Base-by-base conservation (phyloP, 2,113 vertebrate genomes). In the Mormyrus iriodes region DNA sequence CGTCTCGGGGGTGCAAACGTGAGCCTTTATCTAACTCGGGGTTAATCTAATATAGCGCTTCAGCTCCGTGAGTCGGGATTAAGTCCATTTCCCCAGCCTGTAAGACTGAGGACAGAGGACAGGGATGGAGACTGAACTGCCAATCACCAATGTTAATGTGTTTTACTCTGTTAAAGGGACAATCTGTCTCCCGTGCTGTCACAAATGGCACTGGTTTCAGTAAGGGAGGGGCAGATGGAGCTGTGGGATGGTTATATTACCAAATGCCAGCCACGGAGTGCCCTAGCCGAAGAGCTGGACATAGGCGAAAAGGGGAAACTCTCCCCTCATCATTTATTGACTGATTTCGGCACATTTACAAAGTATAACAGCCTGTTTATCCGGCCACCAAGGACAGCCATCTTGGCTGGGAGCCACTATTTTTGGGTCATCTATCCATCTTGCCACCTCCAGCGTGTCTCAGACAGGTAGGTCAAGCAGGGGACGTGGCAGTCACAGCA, bases 291-390 rank as follows among this genome's bases (percentile, higher is more conserved):
- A 9, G 58, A 87, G 10, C 13, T 86, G 31, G 86, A 85, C 88
- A 19, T 35, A 82, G 90, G 86, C 65, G 88, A 76, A 90, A 91
- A 91, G 90, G 91, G 19, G 79, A 89, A 90, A 91, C 91, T 73
- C 65, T 61, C 90, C 90, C 88, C 90, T 92, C 91, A 93, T 92
- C 88, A 90, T 91, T 93, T 92, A 93, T 93, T 92, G 92, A 93
- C 93, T 88, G 93, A 92, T 91, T 92, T 93, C 90, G 88, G 90
- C 87, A 91, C 91, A 92, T 91, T 93, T 92, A 94, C 91, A 69
- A 90, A 93, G 84, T 90, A 90, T 92, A 93, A 93, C 92, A 91
- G 49, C 87, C 89, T 79, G 92, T 93, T 93, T 89, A 91, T 92
- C 89, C 88, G 73, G 89, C 85, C 91, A 86, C 76, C 42, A 51